Evolutionary conservation across 2,888 invertebrate species (phyloP).

Genomic region (Agriopis leucophaearia): DNA sequence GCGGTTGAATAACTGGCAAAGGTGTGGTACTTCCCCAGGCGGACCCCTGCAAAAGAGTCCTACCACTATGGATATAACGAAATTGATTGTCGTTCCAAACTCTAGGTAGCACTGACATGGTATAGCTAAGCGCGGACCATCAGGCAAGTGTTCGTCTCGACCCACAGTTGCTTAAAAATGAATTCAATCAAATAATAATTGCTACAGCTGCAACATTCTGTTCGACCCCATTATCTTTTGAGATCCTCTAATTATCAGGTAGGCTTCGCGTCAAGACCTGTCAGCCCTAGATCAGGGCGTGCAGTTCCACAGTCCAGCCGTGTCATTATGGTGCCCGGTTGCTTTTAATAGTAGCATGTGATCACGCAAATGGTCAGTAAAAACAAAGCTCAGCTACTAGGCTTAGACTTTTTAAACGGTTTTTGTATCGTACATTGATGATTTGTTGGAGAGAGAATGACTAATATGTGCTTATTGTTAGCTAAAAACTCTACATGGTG

Average conservation of each 20-base stretch:
- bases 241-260: conserved; percentile 12
- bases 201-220: too few species aligned
- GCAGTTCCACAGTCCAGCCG: conserved; percentile 57
- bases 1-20: too few species aligned
- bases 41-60: too few species aligned
- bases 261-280: conserved; percentile 34
- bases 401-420: conserved; percentile 11
- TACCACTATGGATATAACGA: too few species aligned
- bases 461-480: not conserved
- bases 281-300: conserved; percentile 47
- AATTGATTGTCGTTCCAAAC: too few species aligned
- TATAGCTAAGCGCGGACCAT: too few species aligned
- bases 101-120: too few species aligned
- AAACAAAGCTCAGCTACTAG: conserved; percentile 39
- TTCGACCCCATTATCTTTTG: too few species aligned
- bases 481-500: not conserved
- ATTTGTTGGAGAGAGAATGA: not conserved
- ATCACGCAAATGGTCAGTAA: conserved; percentile 55
- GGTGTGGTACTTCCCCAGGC: too few species aligned
- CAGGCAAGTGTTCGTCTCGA: too few species aligned
- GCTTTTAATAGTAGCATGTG: conserved; percentile 60
- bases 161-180: too few species aligned
- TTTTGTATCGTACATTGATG: conserved; percentile 7
- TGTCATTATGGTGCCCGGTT: conserved; percentile 59
- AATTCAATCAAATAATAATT: too few species aligned